These are phyloP conservation scores for Zaprionus vittiger DNA, from an alignment of 1,140 invertebrate genomes.

Conservation along the genomic window DNA sequence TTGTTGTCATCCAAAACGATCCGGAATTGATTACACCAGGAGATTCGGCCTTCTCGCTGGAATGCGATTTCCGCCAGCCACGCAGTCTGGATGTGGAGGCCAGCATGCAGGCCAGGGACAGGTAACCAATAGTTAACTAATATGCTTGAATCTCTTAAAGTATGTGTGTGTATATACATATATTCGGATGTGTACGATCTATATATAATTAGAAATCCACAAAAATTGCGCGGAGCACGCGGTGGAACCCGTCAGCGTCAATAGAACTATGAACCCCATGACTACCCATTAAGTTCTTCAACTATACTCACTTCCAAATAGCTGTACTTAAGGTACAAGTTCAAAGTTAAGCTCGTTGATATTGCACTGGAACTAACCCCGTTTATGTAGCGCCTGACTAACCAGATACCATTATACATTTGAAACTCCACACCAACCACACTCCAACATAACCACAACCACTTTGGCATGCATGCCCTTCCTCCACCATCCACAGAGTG, in stretches of 20 bases:
- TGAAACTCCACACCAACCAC: slow-evolving; percentile 3
- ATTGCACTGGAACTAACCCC: slow-evolving; percentile 36
- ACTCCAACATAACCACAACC: slow-evolving; percentile 34
- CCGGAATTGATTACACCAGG: slow-evolving; percentile 87
- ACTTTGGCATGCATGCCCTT: slow-evolving; percentile 21
- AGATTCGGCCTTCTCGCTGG: slow-evolving; percentile 87
- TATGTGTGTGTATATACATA: slow-evolving; percentile 27
- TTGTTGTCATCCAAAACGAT: slow-evolving; percentile 87
- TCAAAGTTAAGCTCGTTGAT: slow-evolving; percentile 32
- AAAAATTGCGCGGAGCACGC: slow-evolving; percentile 83
- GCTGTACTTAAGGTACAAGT: slow-evolving; percentile 81
- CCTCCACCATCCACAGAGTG: slow-evolving; percentile 71
- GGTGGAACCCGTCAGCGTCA: slow-evolving; percentile 74
- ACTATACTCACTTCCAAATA: slow-evolving; percentile 60
- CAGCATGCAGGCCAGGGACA: slow-evolving; percentile 84
- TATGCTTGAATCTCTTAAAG: not conserved
- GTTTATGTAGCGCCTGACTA: slow-evolving; percentile 58
- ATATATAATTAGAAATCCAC: slow-evolving; percentile 77
- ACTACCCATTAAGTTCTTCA: slow-evolving; percentile 56
- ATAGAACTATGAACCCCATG: slow-evolving; percentile 57
- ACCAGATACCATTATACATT: slow-evolving; percentile 12
- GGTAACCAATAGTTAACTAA: slow-evolving; percentile 61
- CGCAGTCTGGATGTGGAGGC: slow-evolving; percentile 85
- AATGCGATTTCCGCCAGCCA: slow-evolving; percentile 86
- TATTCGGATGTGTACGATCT: slow-evolving; percentile 46